Percentiles rank a stretch among this genome's conserved stretches.
Conservation (phyloP, 2,797 vertebrate species). For the Apogon hyalosoma region DNA sequence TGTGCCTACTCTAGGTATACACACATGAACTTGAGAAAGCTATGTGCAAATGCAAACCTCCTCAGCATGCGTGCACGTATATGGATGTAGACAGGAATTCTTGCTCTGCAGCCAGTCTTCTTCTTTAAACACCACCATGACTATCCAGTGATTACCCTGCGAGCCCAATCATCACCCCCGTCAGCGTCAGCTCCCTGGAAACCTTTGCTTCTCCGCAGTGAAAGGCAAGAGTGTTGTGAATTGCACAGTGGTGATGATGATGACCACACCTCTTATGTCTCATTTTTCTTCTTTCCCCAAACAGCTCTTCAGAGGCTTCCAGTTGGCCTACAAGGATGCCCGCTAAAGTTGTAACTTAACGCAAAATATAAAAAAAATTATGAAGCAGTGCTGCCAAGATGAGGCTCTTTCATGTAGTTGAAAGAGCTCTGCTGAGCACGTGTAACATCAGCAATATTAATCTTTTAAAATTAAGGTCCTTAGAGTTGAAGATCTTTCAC, state of each 20-base stretch:
- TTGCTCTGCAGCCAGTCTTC: conserved; percentile 32
- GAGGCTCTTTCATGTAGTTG: conserved; percentile 26
- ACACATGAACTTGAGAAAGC: conserved; percentile 37
- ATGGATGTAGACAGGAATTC: conserved; percentile 32
- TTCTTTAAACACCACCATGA: conserved; percentile 58
- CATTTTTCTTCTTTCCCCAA: conserved; percentile 52
- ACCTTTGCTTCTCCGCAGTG: conserved; percentile 50
- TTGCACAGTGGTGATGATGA: conserved; percentile 40
- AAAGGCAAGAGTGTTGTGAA: conserved; percentile 67
- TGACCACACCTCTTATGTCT: conserved; percentile 75
- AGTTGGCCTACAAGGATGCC: conserved; percentile 52
- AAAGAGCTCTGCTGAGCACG: conserved; percentile 14
- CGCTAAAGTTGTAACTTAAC: conserved; percentile 58
- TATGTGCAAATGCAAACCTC: conserved; percentile 29
- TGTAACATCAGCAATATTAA: conserved; percentile 26
- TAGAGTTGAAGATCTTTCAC: conserved; percentile 27
- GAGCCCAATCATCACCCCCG: conserved; percentile 63
- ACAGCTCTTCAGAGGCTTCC: conserved; percentile 55
- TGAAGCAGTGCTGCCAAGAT: conserved; percentile 50
- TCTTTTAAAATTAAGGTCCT: conserved; percentile 37
- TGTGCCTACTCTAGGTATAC: conserved; percentile 62
- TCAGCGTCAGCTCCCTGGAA: conserved; percentile 57
- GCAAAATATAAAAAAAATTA: conserved; percentile 51
- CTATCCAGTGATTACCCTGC: conserved; percentile 65
- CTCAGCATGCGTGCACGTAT: conserved; percentile 37